Evolutionary conservation across 2,113 vertebrate species (phyloP), one percentile per base, ranked within the genome.

Genomic region (Trinectes maculatus): DNA sequence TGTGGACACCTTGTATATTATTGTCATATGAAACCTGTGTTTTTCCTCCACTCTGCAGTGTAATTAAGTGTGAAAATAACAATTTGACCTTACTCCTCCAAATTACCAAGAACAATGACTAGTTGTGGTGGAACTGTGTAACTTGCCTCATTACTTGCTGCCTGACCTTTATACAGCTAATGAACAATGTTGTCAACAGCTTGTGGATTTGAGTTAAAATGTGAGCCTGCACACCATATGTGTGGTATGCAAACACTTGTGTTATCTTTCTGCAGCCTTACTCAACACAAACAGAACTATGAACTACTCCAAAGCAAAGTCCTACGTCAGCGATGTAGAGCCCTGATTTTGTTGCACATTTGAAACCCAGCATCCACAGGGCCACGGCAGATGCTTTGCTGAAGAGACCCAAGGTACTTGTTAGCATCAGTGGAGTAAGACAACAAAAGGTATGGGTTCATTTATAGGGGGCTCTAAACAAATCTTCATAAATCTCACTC

Each of bases 91-190:
- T 61, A 11, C 66, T 49, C 53, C 72, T 79, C 54, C 43, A 79
- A 70, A 77, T 80, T 49, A 77, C 59, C 42, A 49, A 48, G 43
- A 82, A 84, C 72, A 77, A 64, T 74, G 44, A 74, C 55, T 81
- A 71, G 84, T 67, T 79, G 58, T 54, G 42, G 60, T 36, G 68
- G 16, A 37, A 70, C 52, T 54, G 37, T 53, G 39, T 43, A 58
- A 55, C 31, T 80, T 26, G 40, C 43, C 74, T 83, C 65, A 81
- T 87, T 87, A 84, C 75, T 60, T 73, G 44, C 63, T 51, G 74
- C 64, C 51, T 89, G 85, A 89, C 88, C 85, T 90, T 89, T 85
- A 72, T 48, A 39, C 74, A 81, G 71, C 71, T 79, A 84, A 91
- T 90, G 87, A 92, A 88, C 78, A 85, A 49, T 40, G 34, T 63